Percentiles rank a stretch among this genome's conserved stretches.
phyloP scores from a whole-genome alignment of 2,888 invertebrate genomes.

The Drosophila sordidula region DNA sequence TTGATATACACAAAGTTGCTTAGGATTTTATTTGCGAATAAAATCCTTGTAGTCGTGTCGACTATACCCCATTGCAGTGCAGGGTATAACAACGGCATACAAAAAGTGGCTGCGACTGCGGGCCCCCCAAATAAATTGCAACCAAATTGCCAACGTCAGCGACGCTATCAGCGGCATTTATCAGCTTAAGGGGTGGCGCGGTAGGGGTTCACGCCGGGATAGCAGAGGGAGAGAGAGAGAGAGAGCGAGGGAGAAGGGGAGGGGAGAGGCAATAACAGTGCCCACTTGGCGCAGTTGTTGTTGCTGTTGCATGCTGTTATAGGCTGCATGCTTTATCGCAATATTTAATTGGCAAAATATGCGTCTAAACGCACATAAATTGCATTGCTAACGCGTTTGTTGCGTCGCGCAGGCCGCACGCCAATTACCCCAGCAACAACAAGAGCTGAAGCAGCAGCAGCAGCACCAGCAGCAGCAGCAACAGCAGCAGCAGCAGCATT shows the following conservation, averaged over 20 bases:
- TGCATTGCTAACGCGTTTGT: constrained; percentile 80
- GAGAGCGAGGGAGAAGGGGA: constrained; percentile 6
- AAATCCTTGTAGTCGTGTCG: too few relatives aligned
- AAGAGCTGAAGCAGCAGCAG: constrained; percentile 18
- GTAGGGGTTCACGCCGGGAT: constrained; percentile 4
- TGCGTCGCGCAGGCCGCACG: constrained; percentile 71
- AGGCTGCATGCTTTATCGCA: constrained; percentile 83
- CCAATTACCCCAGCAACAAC: constrained; percentile 63
- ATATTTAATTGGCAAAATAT: constrained; percentile 85
- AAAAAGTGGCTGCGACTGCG: constrained; percentile 40
- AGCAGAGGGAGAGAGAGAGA: constrained; percentile 4
- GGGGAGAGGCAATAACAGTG: constrained; percentile 34
- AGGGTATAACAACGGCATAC: constrained; percentile 19
- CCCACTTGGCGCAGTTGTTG: constrained; percentile 20
- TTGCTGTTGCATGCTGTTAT: constrained; percentile 54
- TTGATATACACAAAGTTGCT: too few relatives aligned
- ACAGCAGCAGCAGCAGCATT: constrained; percentile 25
- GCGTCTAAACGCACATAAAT: constrained; percentile 85
- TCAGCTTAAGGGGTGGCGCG: constrained; percentile 50
- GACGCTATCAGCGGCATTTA: constrained; percentile 78
- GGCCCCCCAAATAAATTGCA: constrained; percentile 75
- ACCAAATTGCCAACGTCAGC: constrained; percentile 79
- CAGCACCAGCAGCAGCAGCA: constrained; percentile 14
- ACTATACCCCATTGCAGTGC: constrained; percentile 6
- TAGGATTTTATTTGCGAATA: too few relatives aligned